A percentile compares a stretch with the other conserved stretches of the same genome.
phyloP scores from a whole-genome alignment of 2,888 invertebrate genomes.

The Timema cristinae region DNA sequence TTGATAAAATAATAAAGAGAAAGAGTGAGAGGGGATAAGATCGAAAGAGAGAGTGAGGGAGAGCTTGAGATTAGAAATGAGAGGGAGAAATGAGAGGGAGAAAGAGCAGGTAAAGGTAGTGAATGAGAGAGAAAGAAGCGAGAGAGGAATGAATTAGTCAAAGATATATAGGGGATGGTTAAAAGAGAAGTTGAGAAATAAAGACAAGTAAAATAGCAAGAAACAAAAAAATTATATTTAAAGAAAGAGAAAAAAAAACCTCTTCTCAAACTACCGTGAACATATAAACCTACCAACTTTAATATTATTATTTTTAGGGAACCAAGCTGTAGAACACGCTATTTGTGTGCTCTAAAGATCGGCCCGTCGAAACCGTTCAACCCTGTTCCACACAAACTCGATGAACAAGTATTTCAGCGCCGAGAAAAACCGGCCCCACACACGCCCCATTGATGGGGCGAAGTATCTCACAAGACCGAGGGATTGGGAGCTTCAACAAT shows the following conservation, averaged over 20 bases:
- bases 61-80: not conserved
- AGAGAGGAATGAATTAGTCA: not conserved
- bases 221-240: constrained; percentile 9
- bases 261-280: too few species aligned
- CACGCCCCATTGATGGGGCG: too few species aligned
- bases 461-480: too few species aligned
- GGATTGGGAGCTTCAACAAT: too few species aligned
- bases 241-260: not conserved
- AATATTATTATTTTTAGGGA: too few species aligned
- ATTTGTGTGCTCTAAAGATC: too few species aligned
- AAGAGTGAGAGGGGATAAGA: not conserved
- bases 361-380: too few species aligned
- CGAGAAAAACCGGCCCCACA: too few species aligned
- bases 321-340: too few species aligned
- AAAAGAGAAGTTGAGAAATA: not conserved
- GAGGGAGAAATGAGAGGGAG: not conserved
- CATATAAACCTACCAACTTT: too few species aligned
- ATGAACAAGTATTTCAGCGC: too few species aligned
- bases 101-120: not conserved
- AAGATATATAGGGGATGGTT: not conserved
- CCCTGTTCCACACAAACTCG: too few species aligned
- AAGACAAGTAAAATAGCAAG: not conserved
- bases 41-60: not conserved
- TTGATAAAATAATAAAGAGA: not conserved
- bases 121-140: not conserved